phyloP scores from a whole-genome alignment of 1,140 invertebrate species.

The Zaprionus lachaisei region DNA sequence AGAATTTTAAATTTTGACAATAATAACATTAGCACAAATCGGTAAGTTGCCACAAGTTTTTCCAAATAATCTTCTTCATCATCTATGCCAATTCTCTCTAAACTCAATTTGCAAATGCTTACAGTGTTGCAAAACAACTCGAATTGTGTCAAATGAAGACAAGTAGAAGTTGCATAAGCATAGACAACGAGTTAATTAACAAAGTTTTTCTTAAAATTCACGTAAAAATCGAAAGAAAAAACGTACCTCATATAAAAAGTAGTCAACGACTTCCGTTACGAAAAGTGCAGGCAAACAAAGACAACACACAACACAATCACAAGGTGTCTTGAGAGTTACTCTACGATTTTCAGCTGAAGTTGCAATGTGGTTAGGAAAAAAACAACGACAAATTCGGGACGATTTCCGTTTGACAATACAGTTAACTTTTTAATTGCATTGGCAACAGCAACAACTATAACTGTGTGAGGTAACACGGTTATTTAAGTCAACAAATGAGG shows the following conservation, averaged over 20 bases:
- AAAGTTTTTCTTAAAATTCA: conserved; percentile 16
- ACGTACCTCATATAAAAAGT: conserved; percentile 55
- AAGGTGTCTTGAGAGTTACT: conserved; percentile 34
- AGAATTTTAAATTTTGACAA: conserved; percentile 59
- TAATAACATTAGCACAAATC: conserved; percentile 47
- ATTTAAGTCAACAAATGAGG: conserved; percentile 1
- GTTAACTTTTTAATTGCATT: conserved; percentile 49
- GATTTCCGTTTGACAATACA: conserved; percentile 56
- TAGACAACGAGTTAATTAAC: conserved; percentile 42
- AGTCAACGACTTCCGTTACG: conserved; percentile 54
- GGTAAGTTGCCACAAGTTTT: conserved; percentile 41
- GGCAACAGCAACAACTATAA: conserved; percentile 21
- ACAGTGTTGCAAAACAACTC: conserved; percentile 31
- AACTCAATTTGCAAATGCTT: conserved; percentile 16
- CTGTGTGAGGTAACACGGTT: background rate
- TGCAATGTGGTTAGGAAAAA: conserved; percentile 28
- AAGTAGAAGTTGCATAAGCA: conserved; percentile 44
- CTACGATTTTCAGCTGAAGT: conserved; percentile 5
- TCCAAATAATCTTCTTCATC: background rate
- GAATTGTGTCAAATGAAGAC: conserved; percentile 34
- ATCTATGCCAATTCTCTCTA: conserved; percentile 7
- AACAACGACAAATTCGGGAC: conserved; percentile 25
- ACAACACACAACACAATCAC: conserved; percentile 33
- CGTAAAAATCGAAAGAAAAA: conserved; percentile 11
- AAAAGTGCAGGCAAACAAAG: conserved; percentile 47